Evolutionary conservation across 2,888 invertebrate genomes (phyloP).

Genomic region (Spisula subtruncata): DNA sequence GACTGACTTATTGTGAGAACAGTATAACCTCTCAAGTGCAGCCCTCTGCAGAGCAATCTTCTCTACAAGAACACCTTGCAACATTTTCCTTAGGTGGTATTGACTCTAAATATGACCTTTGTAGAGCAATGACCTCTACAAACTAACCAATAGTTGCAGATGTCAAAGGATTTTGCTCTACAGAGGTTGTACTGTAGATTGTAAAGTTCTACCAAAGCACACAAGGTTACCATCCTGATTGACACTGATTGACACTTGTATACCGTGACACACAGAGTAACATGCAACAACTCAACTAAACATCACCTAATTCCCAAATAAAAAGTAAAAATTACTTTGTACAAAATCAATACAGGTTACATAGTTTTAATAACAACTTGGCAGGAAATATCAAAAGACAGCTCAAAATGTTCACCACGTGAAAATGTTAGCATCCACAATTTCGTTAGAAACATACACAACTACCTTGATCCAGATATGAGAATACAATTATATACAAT

Average conservation of each 20-base stretch:
- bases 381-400: slow-evolving; percentile 23
- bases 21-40: too few species aligned
- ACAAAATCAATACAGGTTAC: slow-evolving; percentile 17
- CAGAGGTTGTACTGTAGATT: too few species aligned
- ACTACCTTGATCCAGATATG: background rate
- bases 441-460: background rate
- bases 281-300: background rate
- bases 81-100: too few species aligned
- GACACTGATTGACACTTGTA: background rate
- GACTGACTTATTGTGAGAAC: too few species aligned
- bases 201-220: too few species aligned
- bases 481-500: background rate
- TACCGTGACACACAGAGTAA: background rate
- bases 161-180: too few species aligned
- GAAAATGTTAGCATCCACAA: background rate
- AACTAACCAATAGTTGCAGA: too few species aligned
- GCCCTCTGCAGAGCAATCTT: too few species aligned
- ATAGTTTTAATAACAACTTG: background rate
- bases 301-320: background rate
- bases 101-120: too few species aligned
- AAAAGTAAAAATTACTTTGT: slow-evolving; percentile 14
- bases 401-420: slow-evolving; percentile 10
- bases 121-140: too few species aligned
- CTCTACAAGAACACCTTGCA: too few species aligned
- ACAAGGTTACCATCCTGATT: too few species aligned